Evolutionary conservation across 2,797 vertebrate genomes (phyloP), one percentile per base, ranked within the genome.

Genomic region (Rhabdophis nuchalis): DNA sequence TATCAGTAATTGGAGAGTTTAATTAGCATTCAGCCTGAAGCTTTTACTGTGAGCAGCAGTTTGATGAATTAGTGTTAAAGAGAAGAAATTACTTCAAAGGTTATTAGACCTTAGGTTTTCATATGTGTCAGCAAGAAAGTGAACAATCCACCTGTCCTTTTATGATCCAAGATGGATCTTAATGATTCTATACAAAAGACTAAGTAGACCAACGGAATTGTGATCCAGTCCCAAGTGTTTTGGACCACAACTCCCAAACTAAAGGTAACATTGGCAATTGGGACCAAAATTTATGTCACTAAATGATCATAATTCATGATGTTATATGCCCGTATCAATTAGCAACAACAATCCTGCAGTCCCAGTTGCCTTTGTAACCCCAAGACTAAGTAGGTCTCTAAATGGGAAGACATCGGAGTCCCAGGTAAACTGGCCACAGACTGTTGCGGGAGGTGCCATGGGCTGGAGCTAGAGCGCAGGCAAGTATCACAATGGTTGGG

Each of bases 1-100:
- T 93, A 88, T 56, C 89, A 94, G 53, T 1, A 16, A 85, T 90
- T 56, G 88, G 89, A 92, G 91, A n/a, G 91, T 93, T 46, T 90
- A 93, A 91, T 52, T 92, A 86, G 64, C 29, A 93, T 52, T 93
- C 92, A 92, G 25, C 60, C 29, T 57, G 54, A 93, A 94, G 41
- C 46, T 94, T 58, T 90, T 72, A 87, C 23, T 41, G 18, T 54
- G 54, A 77, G 29, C n/a, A 90, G 14, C 85, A 90, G 27, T 14
- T 87, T 95, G 93, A 87, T 52, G 0, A 90, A 56, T 82, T 89
- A 86, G 29, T 94, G 94, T 56, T 90, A 85, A 85, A 85, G 50
- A 46, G 2, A n/a, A n/a, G 10, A 61, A 85, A 90, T 12, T 13
- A 56, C 90, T n/a, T 87, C 57, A 72, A 41, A 7, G 16, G 18